phyloP scores from a whole-genome alignment of 2,888 invertebrate genomes.

The Conchocele bisecta region DNA sequence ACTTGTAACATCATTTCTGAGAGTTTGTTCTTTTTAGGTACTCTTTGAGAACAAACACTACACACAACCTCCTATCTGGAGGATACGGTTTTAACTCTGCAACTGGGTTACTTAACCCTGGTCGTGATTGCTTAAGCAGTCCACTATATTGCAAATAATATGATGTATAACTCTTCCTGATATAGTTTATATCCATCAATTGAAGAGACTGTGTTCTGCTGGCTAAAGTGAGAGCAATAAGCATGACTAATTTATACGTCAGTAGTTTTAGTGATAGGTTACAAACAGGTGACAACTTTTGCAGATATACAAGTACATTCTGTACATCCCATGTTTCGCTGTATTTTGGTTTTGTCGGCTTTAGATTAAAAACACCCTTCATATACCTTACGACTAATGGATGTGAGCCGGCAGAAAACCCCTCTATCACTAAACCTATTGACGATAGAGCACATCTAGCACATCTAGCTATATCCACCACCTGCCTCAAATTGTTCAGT shows the following conservation, averaged over 20 bases:
- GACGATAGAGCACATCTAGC: constrained; percentile 5
- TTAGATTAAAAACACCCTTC: constrained; percentile 7
- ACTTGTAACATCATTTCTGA: constrained; percentile 10
- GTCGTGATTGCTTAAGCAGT: constrained; percentile 17
- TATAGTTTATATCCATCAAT: constrained; percentile 3
- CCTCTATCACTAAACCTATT: not conserved
- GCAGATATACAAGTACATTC: constrained; percentile 12
- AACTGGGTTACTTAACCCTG: constrained; percentile 18
- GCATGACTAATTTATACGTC: not conserved
- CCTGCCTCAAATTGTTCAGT: not conserved
- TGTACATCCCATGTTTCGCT: constrained; percentile 6
- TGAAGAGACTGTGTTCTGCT: constrained; percentile 10
- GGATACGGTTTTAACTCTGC: constrained; percentile 28
- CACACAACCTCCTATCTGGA: constrained; percentile 41
- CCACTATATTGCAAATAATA: constrained; percentile 22
- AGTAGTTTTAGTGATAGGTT: not conserved
- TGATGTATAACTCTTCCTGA: constrained; percentile 7
- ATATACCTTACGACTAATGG: constrained; percentile 7
- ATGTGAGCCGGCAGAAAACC: constrained; percentile 1
- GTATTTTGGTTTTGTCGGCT: constrained; percentile 9
- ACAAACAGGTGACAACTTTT: constrained; percentile 4
- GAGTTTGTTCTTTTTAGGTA: constrained; percentile 33
- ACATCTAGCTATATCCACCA: not conserved
- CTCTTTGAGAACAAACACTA: constrained; percentile 30
- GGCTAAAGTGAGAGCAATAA: constrained; percentile 2